Evolutionary conservation across 2,797 vertebrate genomes (phyloP).

Genomic region (Schizothorax lantsangensis): DNA sequence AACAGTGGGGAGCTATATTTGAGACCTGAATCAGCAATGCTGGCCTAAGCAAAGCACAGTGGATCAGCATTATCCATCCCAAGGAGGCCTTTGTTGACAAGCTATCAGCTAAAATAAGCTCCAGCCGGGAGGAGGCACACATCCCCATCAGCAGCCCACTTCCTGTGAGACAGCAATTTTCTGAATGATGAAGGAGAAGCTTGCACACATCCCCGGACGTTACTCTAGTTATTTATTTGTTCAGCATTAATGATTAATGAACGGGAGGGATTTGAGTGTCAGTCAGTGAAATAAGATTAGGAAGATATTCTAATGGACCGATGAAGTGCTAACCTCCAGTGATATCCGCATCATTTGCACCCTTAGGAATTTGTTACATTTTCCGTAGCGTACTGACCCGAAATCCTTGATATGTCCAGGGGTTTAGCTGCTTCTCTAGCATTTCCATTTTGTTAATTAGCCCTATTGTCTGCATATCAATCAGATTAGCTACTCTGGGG

Average conservation of each 20-base stretch:
- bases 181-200: slow-evolving; percentile 45
- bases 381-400: not conserved
- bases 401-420: not conserved
- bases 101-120: slow-evolving; percentile 52
- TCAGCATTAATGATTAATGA: slow-evolving; percentile 59
- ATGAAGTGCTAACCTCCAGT: not conserved
- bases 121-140: slow-evolving; percentile 23
- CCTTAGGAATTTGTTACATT: not conserved
- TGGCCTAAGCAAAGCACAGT: slow-evolving; percentile 36
- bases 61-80: slow-evolving; percentile 52
- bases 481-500: slow-evolving; percentile 55
- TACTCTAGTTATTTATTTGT: slow-evolving; percentile 51
- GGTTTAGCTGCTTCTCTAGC: slow-evolving; percentile 15
- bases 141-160: slow-evolving; percentile 40
- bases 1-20: slow-evolving; percentile 46
- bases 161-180: slow-evolving; percentile 58
- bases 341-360: not conserved
- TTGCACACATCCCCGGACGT: slow-evolving; percentile 44
- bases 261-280: slow-evolving; percentile 34
- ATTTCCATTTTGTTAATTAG: slow-evolving; percentile 56
- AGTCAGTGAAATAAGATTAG: slow-evolving; percentile 46
- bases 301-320: slow-evolving; percentile 4
- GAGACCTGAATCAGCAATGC: slow-evolving; percentile 52
- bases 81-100: slow-evolving; percentile 52
- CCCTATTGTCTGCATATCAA: slow-evolving; percentile 57